These are phyloP conservation scores for Emberiza fucata DNA, from an alignment of 2,113 vertebrate species.

Conservation along the genomic window DNA sequence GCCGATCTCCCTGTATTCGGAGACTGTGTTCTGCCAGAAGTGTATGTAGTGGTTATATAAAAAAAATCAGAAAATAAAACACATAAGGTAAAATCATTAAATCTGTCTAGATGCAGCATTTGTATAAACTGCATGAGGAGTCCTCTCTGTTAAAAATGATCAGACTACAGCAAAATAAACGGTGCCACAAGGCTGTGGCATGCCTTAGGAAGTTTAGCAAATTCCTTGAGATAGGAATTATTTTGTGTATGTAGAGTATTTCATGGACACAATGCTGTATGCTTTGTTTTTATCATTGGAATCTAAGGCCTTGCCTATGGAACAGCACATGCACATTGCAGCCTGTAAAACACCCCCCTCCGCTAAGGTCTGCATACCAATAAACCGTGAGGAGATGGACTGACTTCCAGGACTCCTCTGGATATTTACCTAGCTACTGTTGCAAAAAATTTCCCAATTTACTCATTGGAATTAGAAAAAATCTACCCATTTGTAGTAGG, in stretches of 20 bases:
- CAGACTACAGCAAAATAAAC: neutral
- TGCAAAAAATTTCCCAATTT: neutral
- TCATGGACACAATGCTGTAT: neutral
- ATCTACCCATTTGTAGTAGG: neutral
- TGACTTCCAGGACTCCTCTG: neutral
- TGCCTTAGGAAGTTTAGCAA: neutral
- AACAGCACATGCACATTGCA: neutral
- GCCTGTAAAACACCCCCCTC: neutral
- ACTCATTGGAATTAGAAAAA: neutral
- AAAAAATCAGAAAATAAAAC: neutral
- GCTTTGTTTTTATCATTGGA: neutral
- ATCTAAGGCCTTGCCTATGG: neutral
- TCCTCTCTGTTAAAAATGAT: neutral
- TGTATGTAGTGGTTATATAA: neutral
- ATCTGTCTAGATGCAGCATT: neutral
- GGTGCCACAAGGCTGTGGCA: neutral
- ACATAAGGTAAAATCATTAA: neutral
- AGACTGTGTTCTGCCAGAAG: neutral
- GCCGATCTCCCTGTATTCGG: neutral
- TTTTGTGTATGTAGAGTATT: neutral
- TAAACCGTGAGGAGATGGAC: neutral
- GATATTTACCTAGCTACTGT: neutral
- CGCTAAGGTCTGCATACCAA: neutral
- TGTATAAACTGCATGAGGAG: fast-evolving
- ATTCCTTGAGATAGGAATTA: neutral